phyloP scores from a whole-genome alignment of 2,888 invertebrate species.

The Theodoxus fluviatilis region DNA sequence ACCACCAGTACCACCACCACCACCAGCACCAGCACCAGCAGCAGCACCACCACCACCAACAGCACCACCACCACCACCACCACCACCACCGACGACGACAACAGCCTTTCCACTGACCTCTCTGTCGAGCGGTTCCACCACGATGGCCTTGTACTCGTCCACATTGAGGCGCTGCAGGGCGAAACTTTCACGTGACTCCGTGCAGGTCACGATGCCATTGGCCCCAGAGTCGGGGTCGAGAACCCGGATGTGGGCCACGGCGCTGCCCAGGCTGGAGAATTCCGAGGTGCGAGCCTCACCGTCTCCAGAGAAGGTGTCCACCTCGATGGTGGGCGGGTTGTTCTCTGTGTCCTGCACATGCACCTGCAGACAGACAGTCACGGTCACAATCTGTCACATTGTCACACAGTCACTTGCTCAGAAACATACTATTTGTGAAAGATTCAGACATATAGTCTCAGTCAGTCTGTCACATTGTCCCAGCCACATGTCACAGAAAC shows the following conservation, averaged over 20 bases:
- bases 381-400: too few species aligned
- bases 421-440: too few species aligned
- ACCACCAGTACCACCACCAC: slow-evolving; percentile 9
- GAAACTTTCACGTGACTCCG: slow-evolving; percentile 37
- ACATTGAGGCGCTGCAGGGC: slow-evolving; percentile 45
- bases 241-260: slow-evolving; percentile 81
- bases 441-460: too few species aligned
- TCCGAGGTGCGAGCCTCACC: slow-evolving; percentile 73
- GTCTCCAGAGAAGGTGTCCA: slow-evolving; percentile 40
- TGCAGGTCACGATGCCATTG: slow-evolving; percentile 77
- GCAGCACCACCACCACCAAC: not conserved
- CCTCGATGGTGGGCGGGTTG: slow-evolving; percentile 47
- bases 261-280: slow-evolving; percentile 78
- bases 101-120: slow-evolving; percentile 35
- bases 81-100: too few species aligned
- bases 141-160: slow-evolving; percentile 56
- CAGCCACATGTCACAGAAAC: too few species aligned
- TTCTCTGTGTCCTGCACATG: slow-evolving; percentile 51
- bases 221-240: slow-evolving; percentile 83
- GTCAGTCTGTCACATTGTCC: too few species aligned
- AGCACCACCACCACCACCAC: not conserved
- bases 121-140: slow-evolving; percentile 66
- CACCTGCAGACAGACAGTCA: too few species aligned
- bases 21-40: slow-evolving; percentile 4
- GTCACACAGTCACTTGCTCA: too few species aligned